Base-by-base conservation (phyloP, 2,888 invertebrate species). In the Alcis repandata region DNA sequence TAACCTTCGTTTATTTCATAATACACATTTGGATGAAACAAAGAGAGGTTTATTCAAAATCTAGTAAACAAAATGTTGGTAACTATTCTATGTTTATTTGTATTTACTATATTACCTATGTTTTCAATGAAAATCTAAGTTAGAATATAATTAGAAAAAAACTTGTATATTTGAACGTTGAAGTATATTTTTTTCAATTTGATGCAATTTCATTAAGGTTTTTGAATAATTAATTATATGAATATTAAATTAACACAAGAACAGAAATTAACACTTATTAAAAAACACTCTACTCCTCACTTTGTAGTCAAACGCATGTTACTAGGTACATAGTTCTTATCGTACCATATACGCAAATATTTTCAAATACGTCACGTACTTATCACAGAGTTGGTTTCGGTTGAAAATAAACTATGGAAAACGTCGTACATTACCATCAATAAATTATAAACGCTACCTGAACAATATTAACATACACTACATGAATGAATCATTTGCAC, bases 311-410 rank as follows among this genome's bases (percentile, higher is more conserved):
- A 53, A 60, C 36, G 36, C 22, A 46, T 53, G 15, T 53, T 53
- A 46, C 52, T 46, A n/a, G n/a, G n/a, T n/a, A 45, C 33, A 56
- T 45, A 33, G 45, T 45, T 13, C n/a, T 56, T 56, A 56, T 56
- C 56, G 33, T 48, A 27, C 20, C 38, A 38, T 48, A 43, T 52
- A 57, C 62, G 63, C 63, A 57, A 63, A 59, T 74, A 68, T 76
- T 76, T 73, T 75, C 58, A 65, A 71, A 74, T 73, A 67, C 69
- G 70, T 74, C 81, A 80, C 79, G 79, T 78, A 74, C 59, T 75
- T 76, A 79, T 74, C 75, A 17, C n/a, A 38, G 45, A 40, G 53
- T 43, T 13, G 22, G 57, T 58, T 46, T 49, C 56, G 48, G 45
- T 48, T 51, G 53, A 51, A 32, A 54, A 66, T 19, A 40, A 61